Evolutionary conservation across 1,140 invertebrate genomes (phyloP), one percentile per base, ranked within the genome.

Genomic region (Vollenhovia emeryi): DNA sequence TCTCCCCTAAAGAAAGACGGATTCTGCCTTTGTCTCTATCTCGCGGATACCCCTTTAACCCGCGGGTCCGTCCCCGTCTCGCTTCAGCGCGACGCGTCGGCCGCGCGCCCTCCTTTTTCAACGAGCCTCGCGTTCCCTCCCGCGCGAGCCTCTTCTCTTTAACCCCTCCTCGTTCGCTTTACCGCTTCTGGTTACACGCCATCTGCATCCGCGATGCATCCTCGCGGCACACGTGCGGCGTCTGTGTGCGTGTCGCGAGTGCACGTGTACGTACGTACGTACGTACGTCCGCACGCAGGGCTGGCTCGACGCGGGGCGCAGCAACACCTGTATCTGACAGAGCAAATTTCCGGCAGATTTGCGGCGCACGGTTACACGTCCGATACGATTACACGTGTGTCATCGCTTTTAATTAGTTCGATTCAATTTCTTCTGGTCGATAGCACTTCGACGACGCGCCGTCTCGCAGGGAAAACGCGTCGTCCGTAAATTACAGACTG

Each of bases 181-280:
- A 84, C 64, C 86, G 52, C 69, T 88, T 75, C 68, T 75, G 79
- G 84, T 86, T 87, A 64, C 55, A 86, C 88, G 86, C 87, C 84
- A 87, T 85, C 78, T 90, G 86, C 86, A 83, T 83, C 85, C 89
- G 64, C 84, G 75, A 78, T 79, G 62, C 59, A 80, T 36, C 74
- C n/a, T 45, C 78, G 18, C 6, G 11, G 7, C 4, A 11, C 24
- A 15, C 11, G 50, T n/a, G 15, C 36, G 13, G 1, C 9, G 30
- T 7, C 13, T 21, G 57, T 62, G 4, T 33, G 75, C 6, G 13
- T 33, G 11, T 21, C 27, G n/a, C 33, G 40, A 36, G 30, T 79
- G 21, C 45, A n/a, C 36, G 50, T 33, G 36, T 62, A 40, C 33
- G 76, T n/a, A n/a, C n/a, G n/a, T n/a, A n/a, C 36, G 40, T n/a